phyloP scores from a whole-genome alignment of 1,140 invertebrate genomes.

The Augochlora pura region DNA sequence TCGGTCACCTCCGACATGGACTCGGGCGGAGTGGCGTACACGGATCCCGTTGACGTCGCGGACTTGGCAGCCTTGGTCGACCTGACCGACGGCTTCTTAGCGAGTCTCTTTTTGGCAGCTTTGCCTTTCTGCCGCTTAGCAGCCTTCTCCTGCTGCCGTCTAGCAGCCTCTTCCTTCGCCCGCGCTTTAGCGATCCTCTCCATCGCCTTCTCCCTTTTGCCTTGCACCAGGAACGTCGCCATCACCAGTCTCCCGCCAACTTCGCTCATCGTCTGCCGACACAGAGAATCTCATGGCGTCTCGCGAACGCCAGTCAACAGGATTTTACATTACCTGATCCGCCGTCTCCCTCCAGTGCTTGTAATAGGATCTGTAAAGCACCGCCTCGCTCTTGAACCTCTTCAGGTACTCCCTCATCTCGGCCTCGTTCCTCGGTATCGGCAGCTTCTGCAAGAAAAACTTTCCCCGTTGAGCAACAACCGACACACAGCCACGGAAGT shows the following conservation, averaged over 20 bases:
- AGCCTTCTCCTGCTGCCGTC: too few relatives aligned
- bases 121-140: too few relatives aligned
- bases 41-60: too few relatives aligned
- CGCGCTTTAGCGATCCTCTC: background rate
- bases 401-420: slow-evolving; percentile 50
- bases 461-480: background rate
- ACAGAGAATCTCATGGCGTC: too few relatives aligned
- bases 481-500: background rate
- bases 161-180: too few relatives aligned
- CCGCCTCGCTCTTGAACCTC: slow-evolving; percentile 53
- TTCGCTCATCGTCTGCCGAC: slow-evolving; percentile 48
- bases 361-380: slow-evolving; percentile 62
- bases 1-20: too few relatives aligned
- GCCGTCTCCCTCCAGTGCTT: slow-evolving; percentile 60
- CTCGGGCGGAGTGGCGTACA: too few relatives aligned
- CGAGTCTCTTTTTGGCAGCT: too few relatives aligned
- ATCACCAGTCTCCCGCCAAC: slow-evolving; percentile 51
- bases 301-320: background rate
- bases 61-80: background rate
- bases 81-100: too few relatives aligned
- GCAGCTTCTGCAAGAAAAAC: slow-evolving; percentile 26
- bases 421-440: slow-evolving; percentile 35
- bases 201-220: background rate
- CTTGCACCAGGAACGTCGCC: slow-evolving; percentile 40
- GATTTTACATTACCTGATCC: slow-evolving; percentile 50